These are phyloP conservation scores for Rhinopomastus cyanomelas DNA, from an alignment of 2,113 vertebrate species.

Conservation along the genomic window DNA sequence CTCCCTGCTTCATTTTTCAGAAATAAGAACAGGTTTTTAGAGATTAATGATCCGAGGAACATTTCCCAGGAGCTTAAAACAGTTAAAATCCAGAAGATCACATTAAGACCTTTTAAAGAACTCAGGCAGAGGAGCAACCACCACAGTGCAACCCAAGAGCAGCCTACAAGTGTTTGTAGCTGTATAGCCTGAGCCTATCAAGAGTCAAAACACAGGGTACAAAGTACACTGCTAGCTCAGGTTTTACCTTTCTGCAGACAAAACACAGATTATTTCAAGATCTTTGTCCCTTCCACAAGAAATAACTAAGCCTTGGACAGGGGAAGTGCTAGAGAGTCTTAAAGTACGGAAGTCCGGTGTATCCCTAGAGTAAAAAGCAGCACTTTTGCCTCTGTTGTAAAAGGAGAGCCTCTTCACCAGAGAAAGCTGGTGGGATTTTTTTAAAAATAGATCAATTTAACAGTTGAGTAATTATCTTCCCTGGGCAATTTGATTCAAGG, in stretches of 20 bases:
- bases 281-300: slow-evolving; percentile 1
- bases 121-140: not conserved
- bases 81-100: slow-evolving; percentile 3
- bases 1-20: not conserved
- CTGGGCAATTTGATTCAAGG: not conserved
- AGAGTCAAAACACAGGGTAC: not conserved
- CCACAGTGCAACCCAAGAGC: not conserved
- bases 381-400: not conserved
- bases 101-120: not conserved
- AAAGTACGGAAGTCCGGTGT: not conserved
- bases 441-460: not conserved
- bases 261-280: slow-evolving; percentile 29
- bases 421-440: not conserved
- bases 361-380: not conserved
- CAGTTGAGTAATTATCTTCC: not conserved
- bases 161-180: not conserved
- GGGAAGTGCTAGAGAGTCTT: not conserved
- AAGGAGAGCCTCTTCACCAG: not conserved
- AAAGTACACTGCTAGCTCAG: not conserved
- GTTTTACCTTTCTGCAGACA: slow-evolving; percentile 17
- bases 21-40: not conserved
- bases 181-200: not conserved
- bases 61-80: not conserved
- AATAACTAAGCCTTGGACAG: not conserved
- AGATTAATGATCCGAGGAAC: not conserved